These are phyloP conservation scores for Leucopternis melanops DNA, from an alignment of 2,113 vertebrate species.

Conservation along the genomic window DNA sequence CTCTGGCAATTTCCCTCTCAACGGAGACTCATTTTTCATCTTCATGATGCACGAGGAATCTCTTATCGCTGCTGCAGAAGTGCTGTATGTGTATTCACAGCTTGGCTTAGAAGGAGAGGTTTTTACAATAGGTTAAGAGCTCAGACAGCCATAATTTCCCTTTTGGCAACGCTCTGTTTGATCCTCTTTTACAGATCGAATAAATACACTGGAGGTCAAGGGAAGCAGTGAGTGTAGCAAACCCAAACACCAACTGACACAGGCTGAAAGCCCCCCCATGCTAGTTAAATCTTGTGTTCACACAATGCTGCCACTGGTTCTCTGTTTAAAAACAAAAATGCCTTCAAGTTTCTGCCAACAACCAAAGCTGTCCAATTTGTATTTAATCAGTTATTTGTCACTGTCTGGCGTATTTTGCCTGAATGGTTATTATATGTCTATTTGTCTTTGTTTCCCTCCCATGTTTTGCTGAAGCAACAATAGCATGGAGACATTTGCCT, in stretches of 20 bases:
- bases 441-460: neutral
- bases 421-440: neutral
- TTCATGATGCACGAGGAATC: neutral
- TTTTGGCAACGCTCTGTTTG: conserved; percentile 12
- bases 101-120: neutral
- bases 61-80: neutral
- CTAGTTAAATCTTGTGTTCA: neutral
- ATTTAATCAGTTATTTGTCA: conserved; percentile 53
- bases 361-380: conserved; percentile 1
- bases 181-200: neutral
- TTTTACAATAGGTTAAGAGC: neutral
- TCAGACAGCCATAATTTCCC: neutral
- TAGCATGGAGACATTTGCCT: neutral
- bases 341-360: neutral
- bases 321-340: neutral
- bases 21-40: conserved; percentile 37
- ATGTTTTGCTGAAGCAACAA: neutral
- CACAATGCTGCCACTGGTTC: neutral
- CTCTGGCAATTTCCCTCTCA: conserved; percentile 42
- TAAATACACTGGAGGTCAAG: neutral
- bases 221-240: neutral
- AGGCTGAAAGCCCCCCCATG: neutral
- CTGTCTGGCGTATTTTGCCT: neutral
- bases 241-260: neutral
- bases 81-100: neutral